Percentiles rank a stretch among this genome's conserved stretches.
These are phyloP conservation scores for Trichonephila inaurata DNA, from an alignment of 1,140 invertebrate genomes.

Conservation along the genomic window DNA sequence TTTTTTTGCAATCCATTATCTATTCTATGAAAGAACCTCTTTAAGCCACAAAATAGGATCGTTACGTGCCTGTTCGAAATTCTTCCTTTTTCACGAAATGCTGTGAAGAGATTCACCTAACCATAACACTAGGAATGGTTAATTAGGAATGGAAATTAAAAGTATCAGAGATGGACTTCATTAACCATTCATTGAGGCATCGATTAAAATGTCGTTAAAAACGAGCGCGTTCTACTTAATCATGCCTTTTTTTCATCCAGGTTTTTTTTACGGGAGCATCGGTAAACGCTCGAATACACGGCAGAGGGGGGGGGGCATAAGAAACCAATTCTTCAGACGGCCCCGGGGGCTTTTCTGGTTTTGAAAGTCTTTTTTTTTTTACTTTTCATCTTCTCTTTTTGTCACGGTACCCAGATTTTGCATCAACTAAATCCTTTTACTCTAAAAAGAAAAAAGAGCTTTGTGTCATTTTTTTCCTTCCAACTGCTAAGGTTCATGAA, in stretches of 20 bases:
- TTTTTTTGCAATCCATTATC: conserved; percentile 20
- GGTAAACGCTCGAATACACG: not conserved
- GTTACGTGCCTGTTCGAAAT: not conserved
- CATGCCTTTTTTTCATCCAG: not conserved
- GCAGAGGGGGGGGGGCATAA: not conserved
- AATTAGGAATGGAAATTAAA: conserved; percentile 66
- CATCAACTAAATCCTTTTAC: not conserved
- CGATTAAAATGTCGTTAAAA: conserved; percentile 68
- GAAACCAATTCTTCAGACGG: not conserved
- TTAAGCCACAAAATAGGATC: not conserved
- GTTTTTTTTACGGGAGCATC: not conserved
- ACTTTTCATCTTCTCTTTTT: not conserved
- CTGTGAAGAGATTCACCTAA: conserved; percentile 34
- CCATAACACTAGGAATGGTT: conserved; percentile 50
- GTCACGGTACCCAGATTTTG: not conserved
- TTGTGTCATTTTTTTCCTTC: not conserved
- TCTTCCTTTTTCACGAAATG: conserved; percentile 29
- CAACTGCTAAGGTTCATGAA: not conserved
- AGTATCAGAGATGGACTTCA: not conserved
- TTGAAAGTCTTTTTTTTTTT: not conserved
- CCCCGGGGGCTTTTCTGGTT: not conserved
- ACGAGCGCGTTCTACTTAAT: conserved; percentile 9
- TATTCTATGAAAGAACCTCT: conserved; percentile 17
- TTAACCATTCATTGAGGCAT: conserved; percentile 61
- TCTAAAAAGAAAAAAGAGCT: not conserved